Evolutionary conservation across 1,140 invertebrate genomes (phyloP).

Genomic region (Agraylea sexmaculata): DNA sequence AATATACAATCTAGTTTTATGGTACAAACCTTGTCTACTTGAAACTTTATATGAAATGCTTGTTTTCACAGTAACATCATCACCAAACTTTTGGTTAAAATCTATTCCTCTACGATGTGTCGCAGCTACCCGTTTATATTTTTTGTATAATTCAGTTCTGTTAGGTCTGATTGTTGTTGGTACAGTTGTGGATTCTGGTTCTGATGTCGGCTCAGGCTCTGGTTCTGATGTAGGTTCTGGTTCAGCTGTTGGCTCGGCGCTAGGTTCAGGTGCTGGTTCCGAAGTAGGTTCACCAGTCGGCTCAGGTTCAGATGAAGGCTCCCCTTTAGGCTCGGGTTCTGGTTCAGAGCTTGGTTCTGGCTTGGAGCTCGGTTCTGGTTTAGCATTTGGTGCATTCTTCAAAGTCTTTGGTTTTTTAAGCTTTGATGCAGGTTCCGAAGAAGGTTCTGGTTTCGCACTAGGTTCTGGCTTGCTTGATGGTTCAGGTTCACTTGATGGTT

Average conservation of each 20-base stretch:
- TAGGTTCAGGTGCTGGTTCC: constrained; percentile 21
- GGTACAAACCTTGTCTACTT: constrained; percentile 26
- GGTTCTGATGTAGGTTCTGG: constrained; percentile 27
- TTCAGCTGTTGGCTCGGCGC: constrained; percentile 26
- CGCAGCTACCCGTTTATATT: constrained; percentile 41
- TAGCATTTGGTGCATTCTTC: too few relatives aligned
- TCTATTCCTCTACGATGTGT: constrained; percentile 34
- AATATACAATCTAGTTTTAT: too few relatives aligned
- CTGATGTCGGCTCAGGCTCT: constrained; percentile 29
- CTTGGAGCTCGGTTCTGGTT: constrained; percentile 29
- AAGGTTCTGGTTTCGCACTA: constrained; percentile 30
- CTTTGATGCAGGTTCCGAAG: constrained; percentile 29
- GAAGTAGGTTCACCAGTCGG: constrained; percentile 20
- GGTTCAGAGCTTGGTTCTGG: constrained; percentile 37
- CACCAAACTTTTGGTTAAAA: constrained; percentile 32
- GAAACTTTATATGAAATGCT: constrained; percentile 63
- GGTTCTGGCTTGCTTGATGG: constrained; percentile 28
- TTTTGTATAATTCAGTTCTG: constrained; percentile 25
- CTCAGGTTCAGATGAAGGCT: constrained; percentile 30
- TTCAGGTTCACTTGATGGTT: constrained; percentile 28
- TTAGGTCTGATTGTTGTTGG: constrained; percentile 22
- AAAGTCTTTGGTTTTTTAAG: constrained; percentile 25
- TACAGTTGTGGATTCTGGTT: constrained; percentile 21
- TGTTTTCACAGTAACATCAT: constrained; percentile 55
- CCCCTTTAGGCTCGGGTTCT: constrained; percentile 30